These are phyloP conservation scores for Sthenelais limicola DNA, from an alignment of 2,888 invertebrate species.

Conservation along the genomic window DNA sequence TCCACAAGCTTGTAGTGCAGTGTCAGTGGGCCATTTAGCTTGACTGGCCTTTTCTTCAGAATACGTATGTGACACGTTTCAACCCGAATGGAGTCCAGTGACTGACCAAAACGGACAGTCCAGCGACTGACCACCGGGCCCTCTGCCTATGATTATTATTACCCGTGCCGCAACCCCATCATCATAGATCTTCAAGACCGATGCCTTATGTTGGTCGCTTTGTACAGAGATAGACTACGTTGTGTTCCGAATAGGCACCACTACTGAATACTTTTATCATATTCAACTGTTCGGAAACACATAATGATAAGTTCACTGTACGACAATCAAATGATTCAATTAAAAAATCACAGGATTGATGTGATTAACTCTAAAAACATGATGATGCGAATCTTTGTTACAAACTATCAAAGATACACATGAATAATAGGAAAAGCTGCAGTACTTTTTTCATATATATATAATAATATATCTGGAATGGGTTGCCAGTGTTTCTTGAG, in stretches of 20 bases:
- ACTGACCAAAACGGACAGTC: too few species aligned
- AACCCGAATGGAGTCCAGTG: too few species aligned
- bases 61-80: too few species aligned
- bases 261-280: constrained; percentile 8
- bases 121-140: too few species aligned
- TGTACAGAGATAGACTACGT: constrained; percentile 14
- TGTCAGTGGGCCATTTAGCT: too few species aligned
- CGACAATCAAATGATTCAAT: constrained; percentile 39
- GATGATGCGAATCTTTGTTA: constrained; percentile 29
- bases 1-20: too few species aligned
- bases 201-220: constrained; percentile 18
- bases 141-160: too few species aligned
- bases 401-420: constrained; percentile 40
- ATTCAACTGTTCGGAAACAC: constrained; percentile 35
- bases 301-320: constrained; percentile 26
- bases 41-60: too few species aligned
- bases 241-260: constrained; percentile 31
- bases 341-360: constrained; percentile 37
- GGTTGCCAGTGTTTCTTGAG: too few species aligned
- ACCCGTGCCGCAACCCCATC: too few species aligned
- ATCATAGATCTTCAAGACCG: constrained; percentile 18
- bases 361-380: constrained; percentile 37
- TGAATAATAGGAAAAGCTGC: constrained; percentile 27
- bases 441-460: constrained; percentile 10
- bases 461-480: too few species aligned